Percentiles rank a stretch among this genome's conserved stretches.
phyloP scores from a whole-genome alignment of 2,888 invertebrate genomes.

The Eremobia ochroleuca region DNA sequence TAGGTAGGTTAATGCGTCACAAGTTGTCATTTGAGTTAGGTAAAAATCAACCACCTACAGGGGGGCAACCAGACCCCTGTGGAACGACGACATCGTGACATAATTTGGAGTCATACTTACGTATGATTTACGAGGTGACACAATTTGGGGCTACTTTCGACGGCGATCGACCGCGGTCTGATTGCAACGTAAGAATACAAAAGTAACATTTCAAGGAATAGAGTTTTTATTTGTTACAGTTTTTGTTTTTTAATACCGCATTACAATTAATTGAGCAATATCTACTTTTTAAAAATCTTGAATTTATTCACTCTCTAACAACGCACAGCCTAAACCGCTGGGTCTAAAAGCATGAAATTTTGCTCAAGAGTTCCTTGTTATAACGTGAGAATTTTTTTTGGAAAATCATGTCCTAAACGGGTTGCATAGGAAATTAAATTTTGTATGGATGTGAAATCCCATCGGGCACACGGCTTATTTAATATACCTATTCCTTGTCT shows the following conservation, averaged over 20 bases:
- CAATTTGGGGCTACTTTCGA: too few relatives aligned
- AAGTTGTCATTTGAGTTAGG: neutral
- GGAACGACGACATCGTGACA: neutral
- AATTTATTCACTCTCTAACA: neutral
- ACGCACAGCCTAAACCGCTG: neutral
- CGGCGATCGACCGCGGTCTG: neutral
- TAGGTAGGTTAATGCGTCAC: too few relatives aligned
- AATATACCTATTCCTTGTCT: slow-evolving; percentile 53
- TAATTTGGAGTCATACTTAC: neutral
- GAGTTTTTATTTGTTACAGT: neutral
- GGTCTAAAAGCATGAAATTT: neutral
- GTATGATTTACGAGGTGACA: neutral
- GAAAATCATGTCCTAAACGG: neutral
- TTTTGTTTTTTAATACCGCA: too few relatives aligned
- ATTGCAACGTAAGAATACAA: neutral
- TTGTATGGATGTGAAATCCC: neutral
- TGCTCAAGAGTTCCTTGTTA: neutral
- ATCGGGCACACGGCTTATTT: neutral
- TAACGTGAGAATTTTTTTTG: neutral
- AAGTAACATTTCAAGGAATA: neutral
- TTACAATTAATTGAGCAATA: neutral
- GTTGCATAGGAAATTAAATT: neutral
- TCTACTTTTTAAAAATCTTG: neutral
- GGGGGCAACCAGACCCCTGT: neutral
- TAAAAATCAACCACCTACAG: neutral